Percentiles rank a stretch among this genome's conserved stretches.
phyloP scores from a whole-genome alignment of 2,113 vertebrate species.

The Silurus glanis region DNA sequence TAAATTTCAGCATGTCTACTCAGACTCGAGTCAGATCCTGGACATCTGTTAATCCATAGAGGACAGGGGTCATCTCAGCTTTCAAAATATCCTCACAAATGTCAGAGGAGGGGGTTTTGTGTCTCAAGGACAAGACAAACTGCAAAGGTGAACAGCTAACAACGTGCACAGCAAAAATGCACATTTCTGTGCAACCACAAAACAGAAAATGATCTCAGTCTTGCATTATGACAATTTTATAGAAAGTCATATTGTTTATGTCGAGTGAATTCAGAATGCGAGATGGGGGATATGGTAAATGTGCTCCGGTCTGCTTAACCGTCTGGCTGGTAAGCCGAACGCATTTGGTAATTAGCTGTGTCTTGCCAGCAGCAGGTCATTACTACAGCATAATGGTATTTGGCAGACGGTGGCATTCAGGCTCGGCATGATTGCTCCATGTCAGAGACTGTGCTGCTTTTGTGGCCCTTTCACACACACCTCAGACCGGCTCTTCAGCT shows the following conservation, averaged over 20 bases:
- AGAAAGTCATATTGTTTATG: neutral
- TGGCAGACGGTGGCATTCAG: constrained; percentile 32
- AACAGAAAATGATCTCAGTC: neutral
- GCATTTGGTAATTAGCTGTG: constrained; percentile 33
- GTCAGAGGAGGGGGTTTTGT: neutral
- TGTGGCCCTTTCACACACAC: constrained; percentile 29
- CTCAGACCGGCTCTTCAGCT: constrained; percentile 25
- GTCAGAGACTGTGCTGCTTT: neutral
- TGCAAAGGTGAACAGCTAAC: neutral
- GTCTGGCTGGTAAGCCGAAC: constrained; percentile 1
- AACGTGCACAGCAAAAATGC: neutral
- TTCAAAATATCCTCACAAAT: constrained; percentile 8
- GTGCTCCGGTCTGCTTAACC: neutral
- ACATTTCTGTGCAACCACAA: neutral
- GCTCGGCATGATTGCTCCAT: constrained; percentile 22
- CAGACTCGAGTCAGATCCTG: neutral
- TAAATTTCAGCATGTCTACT: constrained; percentile 24
- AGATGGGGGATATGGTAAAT: neutral
- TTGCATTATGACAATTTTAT: neutral
- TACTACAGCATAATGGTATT: constrained; percentile 22
- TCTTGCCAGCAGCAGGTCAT: constrained; percentile 17
- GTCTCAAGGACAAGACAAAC: constrained; percentile 11
- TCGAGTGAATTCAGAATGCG: neutral
- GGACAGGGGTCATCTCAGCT: neutral
- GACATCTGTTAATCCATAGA: constrained; percentile 26